Evolutionary conservation across 1,140 invertebrate species (phyloP), one percentile per base, ranked within the genome.

Genomic region (Hydropsyche tenuis): DNA sequence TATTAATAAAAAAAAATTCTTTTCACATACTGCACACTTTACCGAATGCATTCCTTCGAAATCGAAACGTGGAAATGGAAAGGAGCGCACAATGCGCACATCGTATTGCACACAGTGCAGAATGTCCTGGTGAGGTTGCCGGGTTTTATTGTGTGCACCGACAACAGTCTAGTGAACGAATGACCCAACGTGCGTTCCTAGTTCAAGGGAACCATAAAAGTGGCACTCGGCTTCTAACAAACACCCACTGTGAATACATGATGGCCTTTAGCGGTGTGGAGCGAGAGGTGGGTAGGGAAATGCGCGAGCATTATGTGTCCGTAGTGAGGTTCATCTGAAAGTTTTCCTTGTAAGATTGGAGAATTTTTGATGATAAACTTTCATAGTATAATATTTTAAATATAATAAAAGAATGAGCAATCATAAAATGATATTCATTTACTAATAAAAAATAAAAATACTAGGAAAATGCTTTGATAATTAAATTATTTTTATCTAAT

Each of bases 121-220:
- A 37, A 37, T 37, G 9, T 37, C 56, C 56, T 62, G 56, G 56
- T 6, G 23, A n/a, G n/a, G n/a, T 22, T 6, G 7, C 56, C 16
- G 25, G 11, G 37, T 68, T 68, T 66, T 66, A 66, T 66, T 66
- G 63, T 62, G 56, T 66, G 63, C 25, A 20, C 12, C 18, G 51
- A 3, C 7, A 12, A 42, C 48, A 70, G 48, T 70, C 68, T 70
- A 70, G 68, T 70, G 68, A 70, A 70, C 68, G 68, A 70, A 37
- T 70, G 68, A 70, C 68, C 51, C 68, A 70, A 70, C 51, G 43
- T 20, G 30, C n/a, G 16, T 56, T 70, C 68, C 68, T 70, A 56
- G 46, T 70, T 70, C 68, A 56, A 70, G 68, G 51, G 68, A 70
- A 42, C 30, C 25, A 37, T 70, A 70, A 70, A 70, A 56, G 68